Conservation (phyloP, 2,888 invertebrate species). For the Xanthorhoe spadicearia region DNA sequence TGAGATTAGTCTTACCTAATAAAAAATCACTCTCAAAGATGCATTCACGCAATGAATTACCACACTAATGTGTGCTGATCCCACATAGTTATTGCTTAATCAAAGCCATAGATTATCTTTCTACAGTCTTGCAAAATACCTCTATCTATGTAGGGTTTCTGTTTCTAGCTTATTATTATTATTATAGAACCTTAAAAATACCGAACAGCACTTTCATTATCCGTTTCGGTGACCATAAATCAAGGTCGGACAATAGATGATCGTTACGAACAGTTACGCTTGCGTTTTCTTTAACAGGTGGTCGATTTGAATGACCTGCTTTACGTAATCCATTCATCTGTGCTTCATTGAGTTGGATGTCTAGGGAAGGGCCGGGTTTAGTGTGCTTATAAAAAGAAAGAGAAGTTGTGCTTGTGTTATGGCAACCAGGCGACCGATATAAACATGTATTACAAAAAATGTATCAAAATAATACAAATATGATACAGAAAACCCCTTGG, state of each 20-base stretch:
- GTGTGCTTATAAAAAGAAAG: too few relatives aligned
- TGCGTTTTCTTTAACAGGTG: conserved; percentile 45
- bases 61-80: not conserved
- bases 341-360: conserved; percentile 29
- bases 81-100: not conserved
- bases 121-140: not conserved
- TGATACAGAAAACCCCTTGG: too few relatives aligned
- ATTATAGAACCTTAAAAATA: not conserved
- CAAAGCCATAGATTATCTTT: not conserved
- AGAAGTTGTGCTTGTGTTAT: too few relatives aligned
- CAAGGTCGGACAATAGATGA: conserved; percentile 61
- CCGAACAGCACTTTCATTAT: conserved; percentile 42
- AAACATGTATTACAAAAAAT: too few relatives aligned
- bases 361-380: conserved; percentile 6
- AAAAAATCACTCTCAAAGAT: not conserved
- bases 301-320: conserved; percentile 42
- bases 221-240: conserved; percentile 52
- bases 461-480: too few relatives aligned
- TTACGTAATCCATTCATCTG: conserved; percentile 41
- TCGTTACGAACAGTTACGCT: conserved; percentile 56
- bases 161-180: not conserved
- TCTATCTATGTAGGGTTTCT: not conserved
- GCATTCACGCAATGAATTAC: not conserved
- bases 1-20: not conserved
- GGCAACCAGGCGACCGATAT: too few relatives aligned